Conservation (phyloP, 1,140 invertebrate species). For the Hypothenemus hampei region DNA sequence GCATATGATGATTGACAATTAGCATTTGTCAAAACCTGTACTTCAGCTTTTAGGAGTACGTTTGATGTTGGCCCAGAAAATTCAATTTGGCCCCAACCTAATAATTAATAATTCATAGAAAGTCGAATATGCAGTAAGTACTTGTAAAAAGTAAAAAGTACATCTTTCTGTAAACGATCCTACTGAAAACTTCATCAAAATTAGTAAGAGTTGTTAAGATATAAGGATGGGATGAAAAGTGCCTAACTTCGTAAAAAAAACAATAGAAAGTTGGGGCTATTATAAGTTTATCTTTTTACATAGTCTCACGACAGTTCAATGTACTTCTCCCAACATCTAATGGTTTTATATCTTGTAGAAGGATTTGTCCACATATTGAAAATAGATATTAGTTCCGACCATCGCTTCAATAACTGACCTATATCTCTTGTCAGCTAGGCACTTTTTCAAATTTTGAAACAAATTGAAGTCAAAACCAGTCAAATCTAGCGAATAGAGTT, state of each 20-base stretch:
- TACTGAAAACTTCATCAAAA: too few species aligned
- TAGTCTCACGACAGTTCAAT: too few species aligned
- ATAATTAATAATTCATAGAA: neutral
- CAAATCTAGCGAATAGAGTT: neutral
- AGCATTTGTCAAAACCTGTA: constrained; percentile 52
- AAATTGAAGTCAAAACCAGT: neutral
- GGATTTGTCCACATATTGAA: neutral
- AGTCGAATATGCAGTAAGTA: too few species aligned
- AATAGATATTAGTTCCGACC: neutral
- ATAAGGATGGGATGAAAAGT: too few species aligned
- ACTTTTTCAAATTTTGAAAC: neutral
- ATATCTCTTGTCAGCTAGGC: too few species aligned
- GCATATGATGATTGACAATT: constrained; percentile 44
- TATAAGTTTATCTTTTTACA: too few species aligned
- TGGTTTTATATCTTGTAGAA: neutral
- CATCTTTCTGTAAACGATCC: too few species aligned
- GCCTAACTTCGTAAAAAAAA: too few species aligned
- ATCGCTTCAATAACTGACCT: neutral
- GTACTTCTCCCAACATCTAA: neutral
- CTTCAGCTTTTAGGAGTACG: constrained; percentile 53
- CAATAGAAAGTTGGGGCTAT: too few species aligned
- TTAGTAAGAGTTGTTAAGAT: too few species aligned
- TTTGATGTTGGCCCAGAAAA: constrained; percentile 54
- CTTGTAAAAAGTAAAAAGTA: too few species aligned
- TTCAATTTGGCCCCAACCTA: constrained; percentile 62